Base-by-base conservation (phyloP, 23 tunicate species). In the Styela plicata region DNA sequence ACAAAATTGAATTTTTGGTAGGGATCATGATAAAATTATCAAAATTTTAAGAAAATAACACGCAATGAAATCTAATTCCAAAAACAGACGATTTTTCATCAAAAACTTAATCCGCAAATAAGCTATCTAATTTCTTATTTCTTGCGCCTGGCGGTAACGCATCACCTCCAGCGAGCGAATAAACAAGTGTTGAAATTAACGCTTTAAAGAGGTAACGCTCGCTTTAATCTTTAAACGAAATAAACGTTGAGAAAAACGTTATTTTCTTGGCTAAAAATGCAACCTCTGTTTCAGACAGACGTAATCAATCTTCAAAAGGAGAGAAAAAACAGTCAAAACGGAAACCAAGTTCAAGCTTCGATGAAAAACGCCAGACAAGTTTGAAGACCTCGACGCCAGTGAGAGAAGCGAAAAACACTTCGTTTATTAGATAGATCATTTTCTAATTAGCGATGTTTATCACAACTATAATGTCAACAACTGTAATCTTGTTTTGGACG, bases 301-400 rank as follows among this genome's bases (percentile, higher is more conserved):
- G 77, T 71, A 71, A 71, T 71, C 77, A 71, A 34, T 28, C 36
- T 16, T 34, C 23, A 34, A 27, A 19, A 30, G 18, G 77, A 71
- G 77, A 71, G 77, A 71, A 71, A n/a, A 71, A 71, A 71, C 77
- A 71, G 35, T 17, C 77, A 32, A 31, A 71, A 71, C 77, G 77
- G 77, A 71, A 71, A 71, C 77, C 77, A 71, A 71, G 77, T 27
- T 71, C 34, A 71, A 32, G 5, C 57, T 5, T 44, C 57, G 57
- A 5, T 44, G 57, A 44, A 44, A 44, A 44, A 44, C 57, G 57
- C 10, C 57, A 44, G 57, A 44, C 57, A 44, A 44, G 57, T 44
- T 44, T 44, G 57, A 44, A 44, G 57, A 44, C 57, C 57, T 5
- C 57, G 13, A 44, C 57, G 57, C n/a, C n/a, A n/a, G n/a, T n/a